These are phyloP conservation scores for Charadrius vociferus DNA, from an alignment of 2,113 vertebrate species.

Conservation along the genomic window DNA sequence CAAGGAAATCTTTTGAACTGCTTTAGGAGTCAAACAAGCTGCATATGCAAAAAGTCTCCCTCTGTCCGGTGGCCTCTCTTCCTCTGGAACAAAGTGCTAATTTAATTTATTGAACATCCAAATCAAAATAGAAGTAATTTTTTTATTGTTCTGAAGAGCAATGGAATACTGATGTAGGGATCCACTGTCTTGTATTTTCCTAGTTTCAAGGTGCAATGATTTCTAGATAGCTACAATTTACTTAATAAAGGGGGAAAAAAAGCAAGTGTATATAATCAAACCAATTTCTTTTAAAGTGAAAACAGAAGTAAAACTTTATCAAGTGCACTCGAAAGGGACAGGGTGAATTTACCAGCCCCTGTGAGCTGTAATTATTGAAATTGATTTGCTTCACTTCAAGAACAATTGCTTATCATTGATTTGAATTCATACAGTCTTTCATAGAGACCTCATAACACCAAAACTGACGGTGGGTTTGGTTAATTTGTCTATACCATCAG, in stretches of 20 bases:
- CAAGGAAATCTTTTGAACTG: background rate
- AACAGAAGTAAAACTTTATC: background rate
- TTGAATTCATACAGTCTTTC: background rate
- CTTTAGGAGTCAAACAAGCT: background rate
- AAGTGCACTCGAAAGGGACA: background rate
- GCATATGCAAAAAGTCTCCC: background rate
- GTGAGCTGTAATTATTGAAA: background rate
- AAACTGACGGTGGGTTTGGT: background rate
- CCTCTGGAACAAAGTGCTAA: background rate
- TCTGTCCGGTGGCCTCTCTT: background rate
- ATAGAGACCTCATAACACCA: background rate
- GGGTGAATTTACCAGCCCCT: background rate
- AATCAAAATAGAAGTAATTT: conserved; percentile 63
- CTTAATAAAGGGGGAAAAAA: conserved; percentile 41
- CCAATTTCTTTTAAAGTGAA: background rate
- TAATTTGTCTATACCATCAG: background rate
- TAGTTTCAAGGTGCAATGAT: conserved; percentile 56
- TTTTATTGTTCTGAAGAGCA: conserved; percentile 49
- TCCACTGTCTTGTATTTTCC: conserved; percentile 31
- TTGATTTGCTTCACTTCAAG: conserved; percentile 4
- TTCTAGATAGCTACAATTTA: conserved; percentile 52
- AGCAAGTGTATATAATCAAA: conserved; percentile 40
- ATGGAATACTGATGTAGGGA: background rate
- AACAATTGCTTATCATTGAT: background rate
- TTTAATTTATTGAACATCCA: background rate